Evolutionary conservation across 92 coral and sea anemone genomes (phyloP).

Genomic region (Parazoanthus swiftii): DNA sequence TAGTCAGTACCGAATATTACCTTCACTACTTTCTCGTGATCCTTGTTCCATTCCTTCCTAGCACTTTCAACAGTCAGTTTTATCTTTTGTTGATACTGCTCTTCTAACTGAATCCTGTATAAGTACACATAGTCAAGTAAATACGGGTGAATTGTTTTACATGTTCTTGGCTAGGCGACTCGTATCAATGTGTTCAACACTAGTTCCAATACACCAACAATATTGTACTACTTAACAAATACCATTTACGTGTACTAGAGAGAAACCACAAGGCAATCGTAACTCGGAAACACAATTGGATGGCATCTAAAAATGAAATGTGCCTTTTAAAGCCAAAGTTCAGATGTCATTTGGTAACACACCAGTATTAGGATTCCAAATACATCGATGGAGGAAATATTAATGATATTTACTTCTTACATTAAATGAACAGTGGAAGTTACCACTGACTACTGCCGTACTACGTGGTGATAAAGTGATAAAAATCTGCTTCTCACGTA

Average conservation of each 20-base stretch:
- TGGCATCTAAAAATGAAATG: no score
- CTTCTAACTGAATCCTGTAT: constrained; percentile 62
- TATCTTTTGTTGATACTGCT: constrained; percentile 67
- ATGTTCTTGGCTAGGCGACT: not conserved
- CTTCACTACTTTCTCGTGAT: constrained; percentile 57
- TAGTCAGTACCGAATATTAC: not conserved
- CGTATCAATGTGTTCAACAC: not conserved
- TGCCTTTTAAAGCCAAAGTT: no score
- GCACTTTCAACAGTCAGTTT: constrained; percentile 64
- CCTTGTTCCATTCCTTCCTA: constrained; percentile 54
- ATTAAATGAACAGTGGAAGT: no score
- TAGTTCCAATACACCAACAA: not conserved
- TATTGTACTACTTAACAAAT: not conserved
- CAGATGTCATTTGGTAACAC: no score
- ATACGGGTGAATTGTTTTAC: not conserved
- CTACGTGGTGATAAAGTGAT: no score
- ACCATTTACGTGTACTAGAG: not conserved
- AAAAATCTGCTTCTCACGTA: no score
- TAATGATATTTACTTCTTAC: no score
- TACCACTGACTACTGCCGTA: no score
- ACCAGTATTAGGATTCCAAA: no score
- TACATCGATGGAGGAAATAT: no score
- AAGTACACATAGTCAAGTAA: not conserved
- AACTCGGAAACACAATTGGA: not conserved
- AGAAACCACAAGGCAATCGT: not conserved